Conservation (phyloP, 2,888 invertebrate species). For the Parapristionchus giblindavisi region DNA sequence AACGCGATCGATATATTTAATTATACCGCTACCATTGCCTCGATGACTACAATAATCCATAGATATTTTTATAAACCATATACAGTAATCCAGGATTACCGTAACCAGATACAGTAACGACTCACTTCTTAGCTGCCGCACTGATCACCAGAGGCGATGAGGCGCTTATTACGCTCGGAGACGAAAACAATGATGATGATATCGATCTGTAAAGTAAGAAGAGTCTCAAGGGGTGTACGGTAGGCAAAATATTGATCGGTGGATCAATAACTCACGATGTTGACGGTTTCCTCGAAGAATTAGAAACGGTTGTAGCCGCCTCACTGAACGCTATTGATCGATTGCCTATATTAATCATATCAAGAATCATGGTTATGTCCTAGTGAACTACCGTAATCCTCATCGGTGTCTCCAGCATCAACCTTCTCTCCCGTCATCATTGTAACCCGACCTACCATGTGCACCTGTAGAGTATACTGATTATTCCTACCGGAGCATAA, state of each 20-base stretch:
- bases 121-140: neutral
- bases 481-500: neutral
- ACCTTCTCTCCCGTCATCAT: conserved; percentile 13
- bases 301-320: neutral
- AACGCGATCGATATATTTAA: neutral
- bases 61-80: neutral
- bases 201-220: neutral
- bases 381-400: conserved; percentile 18
- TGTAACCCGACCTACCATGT: conserved; percentile 21
- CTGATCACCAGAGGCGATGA: neutral
- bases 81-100: neutral
- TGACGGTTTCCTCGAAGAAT: neutral
- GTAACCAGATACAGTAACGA: neutral
- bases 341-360: too few relatives aligned
- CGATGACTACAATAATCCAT: neutral
- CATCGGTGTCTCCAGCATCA: neutral
- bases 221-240: neutral
- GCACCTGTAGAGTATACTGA: neutral
- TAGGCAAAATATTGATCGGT: neutral
- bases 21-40: neutral
- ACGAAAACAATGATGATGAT: neutral
- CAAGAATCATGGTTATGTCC: too few relatives aligned
- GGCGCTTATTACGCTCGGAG: neutral
- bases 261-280: neutral
- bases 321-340: too few relatives aligned